Conservation (phyloP, 2,888 invertebrate genomes). For the Sialis lutaria region DNA sequence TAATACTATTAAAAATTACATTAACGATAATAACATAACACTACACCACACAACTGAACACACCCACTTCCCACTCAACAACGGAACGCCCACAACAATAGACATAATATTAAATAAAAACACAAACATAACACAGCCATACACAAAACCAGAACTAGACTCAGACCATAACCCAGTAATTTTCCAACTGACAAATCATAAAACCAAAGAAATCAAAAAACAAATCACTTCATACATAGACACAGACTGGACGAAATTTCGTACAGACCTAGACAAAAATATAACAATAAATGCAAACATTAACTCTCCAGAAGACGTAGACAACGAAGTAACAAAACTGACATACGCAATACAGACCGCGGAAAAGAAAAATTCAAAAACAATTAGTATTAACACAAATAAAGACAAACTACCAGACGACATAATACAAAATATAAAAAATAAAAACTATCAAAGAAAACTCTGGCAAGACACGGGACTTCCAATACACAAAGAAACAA, state of each 20-base stretch:
- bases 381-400: neutral
- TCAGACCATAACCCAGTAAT: neutral
- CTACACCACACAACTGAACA: constrained; percentile 12
- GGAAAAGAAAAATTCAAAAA: neutral
- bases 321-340: neutral
- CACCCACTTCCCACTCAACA: constrained; percentile 7
- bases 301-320: neutral
- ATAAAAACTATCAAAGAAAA: neutral
- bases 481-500: neutral
- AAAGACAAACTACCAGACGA: neutral
- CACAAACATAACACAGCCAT: neutral
- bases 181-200: neutral
- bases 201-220: neutral
- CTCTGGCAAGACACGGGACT: neutral
- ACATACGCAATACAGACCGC: neutral
- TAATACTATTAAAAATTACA: neutral
- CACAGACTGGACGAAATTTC: constrained; percentile 7
- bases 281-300: constrained; percentile 5
- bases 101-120: neutral
- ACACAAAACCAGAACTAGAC: neutral
- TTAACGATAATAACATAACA: constrained; percentile 10
- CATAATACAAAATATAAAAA: neutral
- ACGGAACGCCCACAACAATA: neutral
- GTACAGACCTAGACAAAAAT: constrained; percentile 3
- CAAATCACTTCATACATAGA: constrained; percentile 1